phyloP scores from a whole-genome alignment of 2,888 invertebrate species.

The Kuschelorhynchus macadamiae region DNA sequence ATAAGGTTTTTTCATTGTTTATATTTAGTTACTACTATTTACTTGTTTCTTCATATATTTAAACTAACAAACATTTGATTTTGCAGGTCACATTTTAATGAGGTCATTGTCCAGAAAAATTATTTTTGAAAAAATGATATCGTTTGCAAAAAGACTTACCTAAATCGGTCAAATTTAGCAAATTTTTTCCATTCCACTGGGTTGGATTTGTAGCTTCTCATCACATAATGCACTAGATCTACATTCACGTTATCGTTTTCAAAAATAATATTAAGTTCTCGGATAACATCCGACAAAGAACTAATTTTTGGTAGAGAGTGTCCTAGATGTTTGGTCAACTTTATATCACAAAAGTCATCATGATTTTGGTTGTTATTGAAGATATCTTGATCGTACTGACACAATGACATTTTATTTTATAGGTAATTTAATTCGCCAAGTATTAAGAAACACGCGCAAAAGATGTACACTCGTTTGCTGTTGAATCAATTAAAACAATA shows the following conservation, averaged over 20 bases:
- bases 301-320: slow-evolving; percentile 63
- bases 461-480: background rate
- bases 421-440: no score
- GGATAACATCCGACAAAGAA: slow-evolving; percentile 75
- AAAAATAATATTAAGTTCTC: slow-evolving; percentile 83
- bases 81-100: no score
- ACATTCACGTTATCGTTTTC: slow-evolving; percentile 87
- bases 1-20: no score
- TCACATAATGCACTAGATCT: slow-evolving; percentile 88
- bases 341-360: slow-evolving; percentile 55
- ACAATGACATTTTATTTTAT: slow-evolving; percentile 53
- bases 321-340: slow-evolving; percentile 59
- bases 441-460: background rate
- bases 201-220: slow-evolving; percentile 87
- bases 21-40: no score
- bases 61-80: no score
- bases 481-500: background rate
- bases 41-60: no score
- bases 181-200: slow-evolving; percentile 93
- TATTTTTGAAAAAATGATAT: background rate
- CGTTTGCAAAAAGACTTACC: slow-evolving; percentile 71
- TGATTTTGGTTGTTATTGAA: slow-evolving; percentile 41
- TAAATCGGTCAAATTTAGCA: slow-evolving; percentile 93
- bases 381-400: slow-evolving; percentile 38
- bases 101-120: no score